Conservation (phyloP, 2,797 vertebrate species). For the Phylloscopus collybita region DNA sequence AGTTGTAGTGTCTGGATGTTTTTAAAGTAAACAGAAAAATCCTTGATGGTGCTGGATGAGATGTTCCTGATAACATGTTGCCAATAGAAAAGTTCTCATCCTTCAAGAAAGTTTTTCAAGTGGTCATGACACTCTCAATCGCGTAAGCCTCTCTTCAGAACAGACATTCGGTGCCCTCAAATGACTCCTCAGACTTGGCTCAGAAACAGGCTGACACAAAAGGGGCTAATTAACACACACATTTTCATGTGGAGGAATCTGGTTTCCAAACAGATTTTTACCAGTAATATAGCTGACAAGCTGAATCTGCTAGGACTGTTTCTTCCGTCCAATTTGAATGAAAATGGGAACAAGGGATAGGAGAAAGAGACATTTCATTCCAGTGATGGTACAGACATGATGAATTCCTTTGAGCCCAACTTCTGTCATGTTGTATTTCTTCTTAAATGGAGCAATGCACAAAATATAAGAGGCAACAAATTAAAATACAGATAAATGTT, state of each 20-base stretch:
- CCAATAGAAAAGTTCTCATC: slow-evolving; percentile 70
- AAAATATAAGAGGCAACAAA: neutral
- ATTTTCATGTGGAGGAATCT: slow-evolving; percentile 73
- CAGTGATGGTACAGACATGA: neutral
- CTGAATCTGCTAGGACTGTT: slow-evolving; percentile 59
- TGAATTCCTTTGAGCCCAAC: slow-evolving; percentile 20
- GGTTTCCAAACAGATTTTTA: slow-evolving; percentile 66
- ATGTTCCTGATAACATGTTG: slow-evolving; percentile 68
- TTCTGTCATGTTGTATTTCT: slow-evolving; percentile 15
- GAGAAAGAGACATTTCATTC: slow-evolving; percentile 41
- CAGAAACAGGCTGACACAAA: slow-evolving; percentile 56
- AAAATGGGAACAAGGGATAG: slow-evolving; percentile 50
- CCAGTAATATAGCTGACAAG: slow-evolving; percentile 62
- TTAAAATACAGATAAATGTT: neutral
- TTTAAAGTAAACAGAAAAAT: slow-evolving; percentile 72
- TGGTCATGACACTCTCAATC: slow-evolving; percentile 68
- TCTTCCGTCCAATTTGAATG: slow-evolving; percentile 58
- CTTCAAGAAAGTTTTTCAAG: slow-evolving; percentile 68
- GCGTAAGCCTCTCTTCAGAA: slow-evolving; percentile 40
- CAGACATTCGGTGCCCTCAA: slow-evolving; percentile 59
- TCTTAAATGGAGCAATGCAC: neutral
- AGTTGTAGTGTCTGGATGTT: slow-evolving; percentile 54
- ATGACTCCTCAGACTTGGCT: slow-evolving; percentile 69
- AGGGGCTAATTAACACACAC: slow-evolving; percentile 62
- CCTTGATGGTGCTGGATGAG: slow-evolving; percentile 62